Conservation (phyloP, 37 sponge, comb jelly and placozoan species). For the Spongilla lacustris region DNA sequence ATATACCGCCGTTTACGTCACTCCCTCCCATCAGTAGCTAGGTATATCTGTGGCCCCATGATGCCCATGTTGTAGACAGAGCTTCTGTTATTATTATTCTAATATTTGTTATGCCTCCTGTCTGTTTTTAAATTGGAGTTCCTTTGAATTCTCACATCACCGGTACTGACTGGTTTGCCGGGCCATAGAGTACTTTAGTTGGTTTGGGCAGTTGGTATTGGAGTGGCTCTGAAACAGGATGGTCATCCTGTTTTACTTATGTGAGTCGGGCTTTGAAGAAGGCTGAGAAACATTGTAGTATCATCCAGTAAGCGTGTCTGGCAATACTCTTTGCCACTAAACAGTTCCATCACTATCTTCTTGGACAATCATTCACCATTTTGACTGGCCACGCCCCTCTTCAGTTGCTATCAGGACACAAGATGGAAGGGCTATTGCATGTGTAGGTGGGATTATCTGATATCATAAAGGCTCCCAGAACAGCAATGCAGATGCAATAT, state of each 20-base stretch:
- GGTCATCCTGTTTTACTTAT: conserved; percentile 54
- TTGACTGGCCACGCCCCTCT: conserved; percentile 60
- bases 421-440: conserved; percentile 63
- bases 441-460: conserved; percentile 39
- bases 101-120: too few relatives aligned
- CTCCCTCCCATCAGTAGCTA: too few relatives aligned
- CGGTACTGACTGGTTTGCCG: too few relatives aligned
- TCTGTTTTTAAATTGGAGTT: too few relatives aligned
- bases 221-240: conserved; percentile 57
- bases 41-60: too few relatives aligned
- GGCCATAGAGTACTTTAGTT: too few relatives aligned
- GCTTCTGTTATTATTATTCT: too few relatives aligned
- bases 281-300: conserved; percentile 56
- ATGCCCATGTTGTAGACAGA: too few relatives aligned
- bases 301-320: conserved; percentile 42
- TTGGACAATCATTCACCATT: conserved; percentile 36
- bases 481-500: conserved; percentile 69
- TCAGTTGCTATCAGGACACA: conserved; percentile 60
- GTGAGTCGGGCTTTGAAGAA: conserved; percentile 26
- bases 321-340: conserved; percentile 44
- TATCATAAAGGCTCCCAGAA: conserved; percentile 49
- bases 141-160: too few relatives aligned
- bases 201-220: conserved; percentile 57
- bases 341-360: conserved; percentile 59
- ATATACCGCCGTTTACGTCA: too few relatives aligned